Conservation (phyloP, 2,888 invertebrate species). For the Acronicta psi region DNA sequence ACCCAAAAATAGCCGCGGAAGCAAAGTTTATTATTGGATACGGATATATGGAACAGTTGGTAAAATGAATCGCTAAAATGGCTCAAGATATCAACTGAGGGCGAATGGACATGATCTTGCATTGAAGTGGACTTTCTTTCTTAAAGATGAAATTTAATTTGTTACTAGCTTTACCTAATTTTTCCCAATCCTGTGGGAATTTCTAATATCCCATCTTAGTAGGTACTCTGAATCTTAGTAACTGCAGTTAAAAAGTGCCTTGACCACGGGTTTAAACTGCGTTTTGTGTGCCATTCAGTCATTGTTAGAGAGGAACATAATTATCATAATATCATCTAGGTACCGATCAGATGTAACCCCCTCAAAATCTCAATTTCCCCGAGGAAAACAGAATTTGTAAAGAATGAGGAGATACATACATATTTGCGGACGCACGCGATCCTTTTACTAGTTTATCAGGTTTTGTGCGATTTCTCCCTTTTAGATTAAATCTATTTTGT, state of each 20-base stretch:
- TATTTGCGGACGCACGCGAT: slow-evolving; percentile 39
- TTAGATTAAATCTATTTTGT: slow-evolving; percentile 25
- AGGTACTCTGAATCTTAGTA: too few species aligned
- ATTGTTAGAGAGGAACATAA: too few species aligned
- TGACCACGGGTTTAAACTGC: too few species aligned
- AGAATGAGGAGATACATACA: slow-evolving; percentile 8
- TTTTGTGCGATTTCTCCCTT: slow-evolving; percentile 43
- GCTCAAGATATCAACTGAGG: neutral
- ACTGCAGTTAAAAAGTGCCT: too few species aligned
- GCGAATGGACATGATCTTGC: neutral
- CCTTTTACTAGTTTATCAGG: slow-evolving; percentile 49
- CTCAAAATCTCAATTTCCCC: slow-evolving; percentile 41
- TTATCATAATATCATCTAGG: too few species aligned
- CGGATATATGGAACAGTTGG: slow-evolving; percentile 36
- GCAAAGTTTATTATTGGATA: slow-evolving; percentile 51
- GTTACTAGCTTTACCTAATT: neutral
- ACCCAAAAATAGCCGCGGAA: slow-evolving; percentile 56
- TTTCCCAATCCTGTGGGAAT: too few species aligned
- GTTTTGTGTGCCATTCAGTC: too few species aligned
- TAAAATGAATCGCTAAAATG: slow-evolving; percentile 28
- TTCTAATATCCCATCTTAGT: too few species aligned
- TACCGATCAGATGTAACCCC: neutral
- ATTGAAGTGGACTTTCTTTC: neutral
- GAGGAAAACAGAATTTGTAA: slow-evolving; percentile 47
- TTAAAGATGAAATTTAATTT: neutral